Conservation (phyloP, 2,797 vertebrate genomes). For the Carduelis carduelis region DNA sequence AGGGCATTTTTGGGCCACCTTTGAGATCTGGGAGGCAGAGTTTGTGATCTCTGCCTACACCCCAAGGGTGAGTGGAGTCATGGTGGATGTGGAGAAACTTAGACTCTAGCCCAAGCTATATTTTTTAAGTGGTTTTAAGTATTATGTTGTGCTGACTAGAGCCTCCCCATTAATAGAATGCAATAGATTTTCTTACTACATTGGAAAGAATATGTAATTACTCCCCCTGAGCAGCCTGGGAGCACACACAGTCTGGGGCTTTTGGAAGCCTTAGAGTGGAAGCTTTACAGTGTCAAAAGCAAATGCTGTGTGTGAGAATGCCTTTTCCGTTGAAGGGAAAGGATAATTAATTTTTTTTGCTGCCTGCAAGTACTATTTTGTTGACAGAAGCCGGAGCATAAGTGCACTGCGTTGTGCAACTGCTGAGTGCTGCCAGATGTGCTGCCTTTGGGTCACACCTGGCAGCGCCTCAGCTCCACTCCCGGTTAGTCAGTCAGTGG, state of each 20-base stretch:
- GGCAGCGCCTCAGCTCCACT: not conserved
- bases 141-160: not conserved
- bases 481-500: not conserved
- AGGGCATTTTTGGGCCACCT: not conserved
- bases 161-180: not conserved
- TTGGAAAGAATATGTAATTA: not conserved
- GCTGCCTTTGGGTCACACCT: not conserved
- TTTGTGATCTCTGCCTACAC: not conserved
- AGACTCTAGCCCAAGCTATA: not conserved
- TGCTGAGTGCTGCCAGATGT: not conserved
- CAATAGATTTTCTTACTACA: not conserved
- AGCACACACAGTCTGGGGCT: not conserved
- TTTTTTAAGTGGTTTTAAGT: not conserved
- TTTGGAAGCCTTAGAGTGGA: not conserved
- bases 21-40: not conserved
- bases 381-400: not conserved
- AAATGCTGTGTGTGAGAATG: not conserved
- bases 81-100: not conserved
- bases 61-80: rapidly evolving
- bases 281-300: not conserved
- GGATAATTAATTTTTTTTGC: not conserved
- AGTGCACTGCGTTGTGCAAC: not conserved
- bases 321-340: not conserved
- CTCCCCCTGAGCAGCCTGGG: not conserved
- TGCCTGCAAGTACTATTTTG: not conserved